Percentiles rank a stretch among this genome's conserved stretches.
Conservation (phyloP, 2,113 vertebrate species). For the Barnardius zonarius region DNA sequence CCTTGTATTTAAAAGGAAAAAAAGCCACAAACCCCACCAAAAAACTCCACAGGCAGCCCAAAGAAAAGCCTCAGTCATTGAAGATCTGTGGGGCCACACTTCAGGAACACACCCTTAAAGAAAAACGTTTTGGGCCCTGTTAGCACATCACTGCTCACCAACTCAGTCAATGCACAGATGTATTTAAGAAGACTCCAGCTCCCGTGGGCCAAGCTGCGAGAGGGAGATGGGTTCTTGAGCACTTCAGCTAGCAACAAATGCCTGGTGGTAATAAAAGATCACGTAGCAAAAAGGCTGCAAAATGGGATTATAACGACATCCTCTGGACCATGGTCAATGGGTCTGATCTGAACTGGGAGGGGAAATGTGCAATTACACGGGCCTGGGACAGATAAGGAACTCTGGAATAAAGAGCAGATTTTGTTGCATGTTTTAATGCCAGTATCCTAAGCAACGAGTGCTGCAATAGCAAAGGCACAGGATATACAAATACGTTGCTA, state of each 20-base stretch:
- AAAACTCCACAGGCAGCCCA: not conserved
- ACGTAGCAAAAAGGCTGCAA: not conserved
- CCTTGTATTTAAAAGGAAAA: not conserved
- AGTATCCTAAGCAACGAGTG: conserved; percentile 30
- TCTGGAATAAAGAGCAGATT: not conserved
- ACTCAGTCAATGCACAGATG: not conserved
- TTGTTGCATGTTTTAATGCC: conserved; percentile 15
- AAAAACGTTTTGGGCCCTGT: not conserved
- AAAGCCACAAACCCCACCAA: rapidly evolving
- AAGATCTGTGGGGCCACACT: not conserved
- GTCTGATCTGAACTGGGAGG: not conserved
- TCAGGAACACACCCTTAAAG: not conserved
- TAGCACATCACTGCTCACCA: not conserved
- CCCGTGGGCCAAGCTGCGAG: rapidly evolving
- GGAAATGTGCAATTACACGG: not conserved
- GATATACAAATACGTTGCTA: conserved; percentile 36
- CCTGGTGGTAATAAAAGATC: not conserved
- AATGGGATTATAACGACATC: not conserved
- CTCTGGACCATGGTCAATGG: rapidly evolving
- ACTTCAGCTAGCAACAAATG: not conserved
- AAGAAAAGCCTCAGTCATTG: not conserved
- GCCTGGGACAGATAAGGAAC: not conserved
- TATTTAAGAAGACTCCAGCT: not conserved
- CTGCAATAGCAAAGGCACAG: conserved; percentile 10
- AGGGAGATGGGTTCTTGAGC: not conserved